Conservation (phyloP, 2,797 vertebrate species). For the Leuciscus waleckii region DNA sequence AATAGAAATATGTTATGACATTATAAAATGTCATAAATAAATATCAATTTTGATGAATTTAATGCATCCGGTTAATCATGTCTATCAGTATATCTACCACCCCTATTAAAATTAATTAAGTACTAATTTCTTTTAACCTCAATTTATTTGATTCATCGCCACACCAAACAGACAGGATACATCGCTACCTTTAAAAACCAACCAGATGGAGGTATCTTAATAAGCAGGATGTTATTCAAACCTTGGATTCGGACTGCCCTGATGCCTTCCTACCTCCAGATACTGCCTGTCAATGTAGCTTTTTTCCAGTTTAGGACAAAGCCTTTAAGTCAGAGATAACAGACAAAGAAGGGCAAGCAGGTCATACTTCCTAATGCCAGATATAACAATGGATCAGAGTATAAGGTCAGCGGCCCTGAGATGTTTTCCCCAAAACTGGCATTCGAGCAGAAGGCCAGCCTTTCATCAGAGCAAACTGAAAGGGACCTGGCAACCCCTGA, state of each 20-base stretch:
- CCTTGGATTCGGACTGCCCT: neutral
- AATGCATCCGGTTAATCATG: neutral
- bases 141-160: neutral
- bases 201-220: neutral
- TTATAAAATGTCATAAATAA: too few relatives aligned
- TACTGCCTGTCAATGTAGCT: neutral
- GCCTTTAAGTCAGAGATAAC: slow-evolving; percentile 8
- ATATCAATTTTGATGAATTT: too few relatives aligned
- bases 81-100: neutral
- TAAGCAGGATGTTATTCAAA: neutral
- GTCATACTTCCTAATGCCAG: slow-evolving; percentile 23
- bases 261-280: neutral
- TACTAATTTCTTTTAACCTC: neutral
- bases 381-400: slow-evolving; percentile 33
- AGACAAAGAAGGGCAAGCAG: neutral
- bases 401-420: neutral
- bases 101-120: neutral
- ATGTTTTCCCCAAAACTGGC: slow-evolving; percentile 40
- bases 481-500: slow-evolving; percentile 41
- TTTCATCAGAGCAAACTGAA: slow-evolving; percentile 51
- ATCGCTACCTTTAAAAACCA: neutral
- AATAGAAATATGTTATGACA: too few relatives aligned
- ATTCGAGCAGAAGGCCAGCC: slow-evolving; percentile 26
- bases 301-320: neutral
- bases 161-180: neutral